phyloP scores from a whole-genome alignment of 1,140 invertebrate genomes.

The Cotesia glomerata region DNA sequence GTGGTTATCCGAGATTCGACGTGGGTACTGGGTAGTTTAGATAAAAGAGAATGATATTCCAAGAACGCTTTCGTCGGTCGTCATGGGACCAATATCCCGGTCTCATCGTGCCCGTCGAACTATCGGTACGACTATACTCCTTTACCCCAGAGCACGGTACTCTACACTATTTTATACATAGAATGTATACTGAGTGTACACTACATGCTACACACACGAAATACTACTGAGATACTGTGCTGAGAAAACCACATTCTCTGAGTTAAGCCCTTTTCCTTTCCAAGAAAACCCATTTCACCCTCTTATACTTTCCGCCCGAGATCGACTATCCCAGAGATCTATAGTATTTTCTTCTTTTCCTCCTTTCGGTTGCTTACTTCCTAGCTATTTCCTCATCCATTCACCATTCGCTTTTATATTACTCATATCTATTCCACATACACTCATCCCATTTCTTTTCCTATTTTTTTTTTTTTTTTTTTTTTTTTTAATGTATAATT shows the following conservation, averaged over 20 bases:
- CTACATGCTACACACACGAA: too few relatives aligned
- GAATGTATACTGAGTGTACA: too few relatives aligned
- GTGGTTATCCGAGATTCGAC: constrained; percentile 39
- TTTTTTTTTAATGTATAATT: too few relatives aligned
- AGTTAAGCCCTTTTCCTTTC: constrained; percentile 15
- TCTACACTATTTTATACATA: too few relatives aligned
- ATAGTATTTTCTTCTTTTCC: constrained; percentile 5
- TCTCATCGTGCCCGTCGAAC: constrained; percentile 22
- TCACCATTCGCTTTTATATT: too few relatives aligned
- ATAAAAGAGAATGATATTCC: constrained; percentile 46
- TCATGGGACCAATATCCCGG: constrained; percentile 42
- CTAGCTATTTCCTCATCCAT: too few relatives aligned
- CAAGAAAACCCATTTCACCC: background rate
- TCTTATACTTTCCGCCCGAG: background rate
- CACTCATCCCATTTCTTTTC: too few relatives aligned
- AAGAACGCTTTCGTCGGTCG: constrained; percentile 35
- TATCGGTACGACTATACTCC: constrained; percentile 20
- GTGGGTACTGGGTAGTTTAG: constrained; percentile 43
- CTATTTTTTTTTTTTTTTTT: too few relatives aligned
- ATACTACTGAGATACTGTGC: too few relatives aligned
- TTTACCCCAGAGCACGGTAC: constrained; percentile 8
- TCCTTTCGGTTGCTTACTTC: constrained; percentile 1
- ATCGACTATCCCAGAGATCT: background rate
- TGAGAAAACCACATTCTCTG: constrained; percentile 25
- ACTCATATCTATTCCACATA: too few relatives aligned